phyloP scores from a whole-genome alignment of 2,888 invertebrate species.

The Hydrotaea cyrtoneurina region DNA sequence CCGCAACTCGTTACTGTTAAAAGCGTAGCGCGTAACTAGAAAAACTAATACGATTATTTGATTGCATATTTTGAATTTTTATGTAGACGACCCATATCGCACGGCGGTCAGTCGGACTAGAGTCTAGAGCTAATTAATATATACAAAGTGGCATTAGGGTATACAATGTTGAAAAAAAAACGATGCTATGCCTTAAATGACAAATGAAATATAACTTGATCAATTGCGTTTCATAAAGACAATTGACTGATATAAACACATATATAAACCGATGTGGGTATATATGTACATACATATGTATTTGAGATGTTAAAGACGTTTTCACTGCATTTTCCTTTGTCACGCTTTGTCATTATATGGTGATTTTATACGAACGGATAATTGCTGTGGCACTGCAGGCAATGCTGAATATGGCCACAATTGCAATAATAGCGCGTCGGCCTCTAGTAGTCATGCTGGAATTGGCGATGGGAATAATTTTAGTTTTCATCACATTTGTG shows the following conservation, averaged over 20 bases:
- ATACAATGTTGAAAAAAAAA: not conserved
- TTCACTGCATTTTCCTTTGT: constrained; percentile 54
- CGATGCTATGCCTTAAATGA: not conserved
- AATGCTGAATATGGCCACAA: too few species aligned
- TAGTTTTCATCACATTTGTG: constrained; percentile 23
- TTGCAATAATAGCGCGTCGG: not conserved
- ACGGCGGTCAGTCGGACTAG: too few species aligned
- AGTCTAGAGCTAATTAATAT: not conserved
- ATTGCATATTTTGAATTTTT: too few species aligned
- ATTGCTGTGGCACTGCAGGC: not conserved
- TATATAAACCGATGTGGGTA: too few species aligned
- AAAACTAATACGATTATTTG: too few species aligned
- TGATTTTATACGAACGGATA: not conserved
- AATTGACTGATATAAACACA: too few species aligned
- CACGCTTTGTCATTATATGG: constrained; percentile 47
- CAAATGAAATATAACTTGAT: constrained; percentile 12
- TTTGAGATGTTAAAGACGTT: constrained; percentile 1
- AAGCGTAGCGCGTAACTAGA: too few species aligned
- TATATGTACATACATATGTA: not conserved
- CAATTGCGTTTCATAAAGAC: not conserved
- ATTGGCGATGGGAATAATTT: constrained; percentile 7
- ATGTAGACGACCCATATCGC: too few species aligned
- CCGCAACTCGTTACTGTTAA: too few species aligned
- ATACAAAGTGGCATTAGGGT: not conserved
- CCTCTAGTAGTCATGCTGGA: not conserved